Base-by-base conservation (phyloP, 2,888 invertebrate species). In the Pollenia amentaria region DNA sequence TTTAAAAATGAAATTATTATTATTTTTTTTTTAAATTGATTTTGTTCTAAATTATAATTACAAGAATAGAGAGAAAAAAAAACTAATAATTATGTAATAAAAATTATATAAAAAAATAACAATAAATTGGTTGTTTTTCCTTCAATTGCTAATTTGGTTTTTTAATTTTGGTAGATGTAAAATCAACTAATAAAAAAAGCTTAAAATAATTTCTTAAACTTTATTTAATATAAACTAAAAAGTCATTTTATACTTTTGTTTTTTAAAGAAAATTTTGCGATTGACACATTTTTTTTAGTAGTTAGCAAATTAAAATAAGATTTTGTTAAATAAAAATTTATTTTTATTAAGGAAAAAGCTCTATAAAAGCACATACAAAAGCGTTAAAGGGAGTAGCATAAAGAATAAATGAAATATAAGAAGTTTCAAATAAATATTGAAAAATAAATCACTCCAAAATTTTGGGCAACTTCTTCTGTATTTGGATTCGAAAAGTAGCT, bases 11-110 rank as follows among this genome's bases (percentile, higher is more conserved):
- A 90, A 88, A 87, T 82, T 73, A 57, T 81, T 75, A 51, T 29
- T 29, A 29, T 69, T 81, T 77, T 85, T 92, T 92, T 89, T 89
- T 89, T 90, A 90, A 91, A 90, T 90, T 90, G 89, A 90, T 87
- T 87, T 84, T 78, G 53, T 87, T 87, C 29, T 77, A 77, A 80
- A 77, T 76, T 79, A 55, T 60, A 83, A 77, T 60, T 46, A 70
- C 53, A 85, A 62, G 77, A 65, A 55, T 40, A 67, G 16, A 62
- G 57, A 70, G 62, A 85, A 55, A 38, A 16, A 40, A 67, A 73
- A 60, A 57, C 44, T 29, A 29, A 81, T 44, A 75, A 53, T 62
- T 42, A 48, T 42, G 67, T 48, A 70, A 67, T 69, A 72, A 76
- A 86, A 38, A 21, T 29, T 53, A 80, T 76, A 16, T 16, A 60